Percentiles rank a stretch among this genome's conserved stretches.
These are phyloP conservation scores for Cavia porcellus DNA, from an alignment of 2,113 vertebrate genomes.

Conservation along the genomic window DNA sequence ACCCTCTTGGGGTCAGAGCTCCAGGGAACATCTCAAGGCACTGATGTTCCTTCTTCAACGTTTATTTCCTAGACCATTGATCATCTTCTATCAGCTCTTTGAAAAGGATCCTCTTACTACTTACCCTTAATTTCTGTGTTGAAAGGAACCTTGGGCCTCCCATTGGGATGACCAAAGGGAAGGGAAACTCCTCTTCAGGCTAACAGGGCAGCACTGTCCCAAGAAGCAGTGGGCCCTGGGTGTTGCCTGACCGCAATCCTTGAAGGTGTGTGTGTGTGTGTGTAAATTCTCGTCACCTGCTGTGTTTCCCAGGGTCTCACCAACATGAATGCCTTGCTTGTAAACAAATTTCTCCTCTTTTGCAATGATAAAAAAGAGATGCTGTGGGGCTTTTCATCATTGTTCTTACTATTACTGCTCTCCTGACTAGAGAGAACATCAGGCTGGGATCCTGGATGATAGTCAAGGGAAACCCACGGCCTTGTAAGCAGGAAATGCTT, in stretches of 20 bases:
- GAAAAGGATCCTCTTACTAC: constrained; percentile 81
- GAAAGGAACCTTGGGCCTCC: background rate
- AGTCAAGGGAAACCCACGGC: background rate
- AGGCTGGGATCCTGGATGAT: constrained; percentile 23
- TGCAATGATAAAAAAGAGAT: constrained; percentile 14
- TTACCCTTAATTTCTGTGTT: constrained; percentile 53
- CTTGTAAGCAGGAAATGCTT: background rate
- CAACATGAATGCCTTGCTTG: background rate
- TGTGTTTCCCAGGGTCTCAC: background rate
- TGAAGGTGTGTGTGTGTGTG: background rate
- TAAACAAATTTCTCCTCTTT: background rate
- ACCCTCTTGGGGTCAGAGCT: constrained; percentile 83
- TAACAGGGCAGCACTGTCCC: background rate
- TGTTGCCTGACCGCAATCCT: background rate
- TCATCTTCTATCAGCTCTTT: constrained; percentile 72
- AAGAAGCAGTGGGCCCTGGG: background rate
- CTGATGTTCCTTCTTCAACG: constrained; percentile 80
- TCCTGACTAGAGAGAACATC: background rate
- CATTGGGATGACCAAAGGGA: background rate
- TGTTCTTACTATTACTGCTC: constrained; percentile 17
- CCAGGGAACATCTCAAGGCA: constrained; percentile 82
- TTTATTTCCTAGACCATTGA: constrained; percentile 81
- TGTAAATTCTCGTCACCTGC: background rate
- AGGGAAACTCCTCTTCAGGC: background rate
- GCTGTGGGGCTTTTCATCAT: background rate